phyloP scores from a whole-genome alignment of 2,113 vertebrate genomes.

The Corydoras maculifer region DNA sequence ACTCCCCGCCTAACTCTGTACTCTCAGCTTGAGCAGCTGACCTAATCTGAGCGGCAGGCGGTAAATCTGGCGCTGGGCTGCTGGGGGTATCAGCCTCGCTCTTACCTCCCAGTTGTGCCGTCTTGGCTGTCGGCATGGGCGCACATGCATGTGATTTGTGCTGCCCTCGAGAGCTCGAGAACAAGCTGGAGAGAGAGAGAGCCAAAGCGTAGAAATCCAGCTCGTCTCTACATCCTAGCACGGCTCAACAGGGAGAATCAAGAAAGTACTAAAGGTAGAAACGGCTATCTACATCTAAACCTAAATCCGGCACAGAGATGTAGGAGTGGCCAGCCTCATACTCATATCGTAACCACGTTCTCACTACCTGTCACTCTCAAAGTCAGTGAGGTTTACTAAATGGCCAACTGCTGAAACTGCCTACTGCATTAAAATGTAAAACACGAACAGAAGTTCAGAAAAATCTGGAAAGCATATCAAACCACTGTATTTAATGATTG shows the following conservation, averaged over 20 bases:
- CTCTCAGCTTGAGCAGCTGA: slow-evolving; percentile 36
- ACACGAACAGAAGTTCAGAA: too few relatives aligned
- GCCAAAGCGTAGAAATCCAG: background rate
- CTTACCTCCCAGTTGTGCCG: slow-evolving; percentile 23
- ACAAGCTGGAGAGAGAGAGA: background rate
- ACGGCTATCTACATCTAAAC: background rate
- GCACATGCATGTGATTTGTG: slow-evolving; percentile 40
- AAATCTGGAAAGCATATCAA: too few relatives aligned
- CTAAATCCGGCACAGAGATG: slow-evolving; percentile 1
- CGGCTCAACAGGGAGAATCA: background rate
- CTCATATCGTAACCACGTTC: too few relatives aligned
- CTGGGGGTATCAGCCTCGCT: slow-evolving; percentile 25
- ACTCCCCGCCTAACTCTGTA: slow-evolving; percentile 10
- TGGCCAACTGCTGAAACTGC: too few relatives aligned
- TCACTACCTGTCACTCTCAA: background rate
- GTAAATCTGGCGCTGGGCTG: slow-evolving; percentile 29
- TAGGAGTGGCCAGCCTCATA: background rate
- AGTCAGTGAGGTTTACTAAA: background rate
- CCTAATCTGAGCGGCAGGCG: slow-evolving; percentile 34
- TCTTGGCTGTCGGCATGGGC: slow-evolving; percentile 23
- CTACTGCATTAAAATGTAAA: too few relatives aligned
- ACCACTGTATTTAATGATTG: too few relatives aligned
- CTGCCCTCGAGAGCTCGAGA: slow-evolving; percentile 23
- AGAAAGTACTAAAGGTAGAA: background rate
- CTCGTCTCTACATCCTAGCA: background rate